phyloP scores from a whole-genome alignment of 2,888 invertebrate genomes.

The Strigamia crassipes region DNA sequence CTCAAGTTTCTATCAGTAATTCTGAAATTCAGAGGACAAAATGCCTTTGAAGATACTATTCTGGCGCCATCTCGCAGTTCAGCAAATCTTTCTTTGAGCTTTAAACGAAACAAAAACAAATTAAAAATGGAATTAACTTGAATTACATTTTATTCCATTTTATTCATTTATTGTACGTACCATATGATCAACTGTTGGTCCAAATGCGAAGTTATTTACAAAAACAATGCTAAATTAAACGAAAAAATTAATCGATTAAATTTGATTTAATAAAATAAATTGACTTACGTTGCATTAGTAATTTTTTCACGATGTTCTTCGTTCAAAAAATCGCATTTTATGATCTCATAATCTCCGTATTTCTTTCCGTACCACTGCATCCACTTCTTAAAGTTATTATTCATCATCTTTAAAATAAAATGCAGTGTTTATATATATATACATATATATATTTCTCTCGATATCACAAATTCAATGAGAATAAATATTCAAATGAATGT shows the following conservation, averaged over 20 bases:
- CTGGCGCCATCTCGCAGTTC: constrained; percentile 89
- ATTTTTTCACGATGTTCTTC: constrained; percentile 93
- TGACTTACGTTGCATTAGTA: constrained; percentile 74
- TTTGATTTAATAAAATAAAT: constrained; percentile 51
- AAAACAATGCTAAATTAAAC: constrained; percentile 74
- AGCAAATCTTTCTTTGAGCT: constrained; percentile 93
- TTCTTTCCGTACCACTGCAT: constrained; percentile 99
- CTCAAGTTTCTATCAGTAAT: constrained; percentile 97
- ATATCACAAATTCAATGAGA: background rate
- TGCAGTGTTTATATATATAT: constrained; percentile 39
- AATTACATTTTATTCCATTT: background rate
- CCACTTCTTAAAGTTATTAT: constrained; percentile 86
- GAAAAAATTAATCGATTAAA: constrained; percentile 1
- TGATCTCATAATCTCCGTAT: constrained; percentile 82
- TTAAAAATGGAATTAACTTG: too few relatives aligned
- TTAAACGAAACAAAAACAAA: constrained; percentile 55
- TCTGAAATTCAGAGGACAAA: constrained; percentile 97
- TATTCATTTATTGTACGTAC: constrained; percentile 52
- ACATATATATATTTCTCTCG: background rate
- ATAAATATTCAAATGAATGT: background rate
- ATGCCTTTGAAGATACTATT: constrained; percentile 97
- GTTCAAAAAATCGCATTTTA: constrained; percentile 79
- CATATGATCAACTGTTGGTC: constrained; percentile 90
- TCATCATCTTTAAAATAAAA: constrained; percentile 74
- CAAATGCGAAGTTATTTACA: constrained; percentile 99